phyloP scores from a whole-genome alignment of 1,140 invertebrate species.

The Anastrepha obliqua region DNA sequence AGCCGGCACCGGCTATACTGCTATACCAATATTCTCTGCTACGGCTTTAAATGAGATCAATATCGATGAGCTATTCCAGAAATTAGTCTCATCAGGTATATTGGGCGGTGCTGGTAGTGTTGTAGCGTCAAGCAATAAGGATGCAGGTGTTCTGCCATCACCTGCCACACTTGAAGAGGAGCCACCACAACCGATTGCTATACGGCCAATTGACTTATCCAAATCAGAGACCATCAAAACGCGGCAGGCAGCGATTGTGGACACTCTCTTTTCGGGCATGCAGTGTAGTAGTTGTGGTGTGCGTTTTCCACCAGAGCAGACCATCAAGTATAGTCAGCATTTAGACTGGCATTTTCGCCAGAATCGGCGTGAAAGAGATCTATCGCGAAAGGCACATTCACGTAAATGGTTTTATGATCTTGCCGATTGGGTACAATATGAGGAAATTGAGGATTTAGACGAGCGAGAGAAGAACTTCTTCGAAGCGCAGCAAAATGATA shows the following conservation, averaged over 20 bases:
- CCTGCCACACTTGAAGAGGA: constrained; percentile 53
- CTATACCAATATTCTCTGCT: constrained; percentile 59
- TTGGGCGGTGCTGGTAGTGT: constrained; percentile 76
- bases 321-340: constrained; percentile 92
- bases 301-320: constrained; percentile 90
- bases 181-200: constrained; percentile 65
- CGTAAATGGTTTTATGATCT: constrained; percentile 93
- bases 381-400: constrained; percentile 86
- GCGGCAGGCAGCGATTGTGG: constrained; percentile 81
- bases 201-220: constrained; percentile 80
- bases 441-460: constrained; percentile 94
- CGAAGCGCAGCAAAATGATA: constrained; percentile 82
- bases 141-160: neutral
- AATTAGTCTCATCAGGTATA: constrained; percentile 89
- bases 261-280: constrained; percentile 87
- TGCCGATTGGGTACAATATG: constrained; percentile 94
- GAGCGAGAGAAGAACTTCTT: constrained; percentile 94
- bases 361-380: constrained; percentile 91
- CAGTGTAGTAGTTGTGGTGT: constrained; percentile 96
- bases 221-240: constrained; percentile 86
- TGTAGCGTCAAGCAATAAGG: constrained; percentile 57
- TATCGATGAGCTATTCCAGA: constrained; percentile 88
- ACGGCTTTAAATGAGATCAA: constrained; percentile 77
- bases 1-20: neutral
- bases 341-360: constrained; percentile 98